A percentile compares a stretch with the other conserved stretches of the same genome.
Conservation (phyloP, 2,113 vertebrate genomes). For the Globicephala melas region DNA sequence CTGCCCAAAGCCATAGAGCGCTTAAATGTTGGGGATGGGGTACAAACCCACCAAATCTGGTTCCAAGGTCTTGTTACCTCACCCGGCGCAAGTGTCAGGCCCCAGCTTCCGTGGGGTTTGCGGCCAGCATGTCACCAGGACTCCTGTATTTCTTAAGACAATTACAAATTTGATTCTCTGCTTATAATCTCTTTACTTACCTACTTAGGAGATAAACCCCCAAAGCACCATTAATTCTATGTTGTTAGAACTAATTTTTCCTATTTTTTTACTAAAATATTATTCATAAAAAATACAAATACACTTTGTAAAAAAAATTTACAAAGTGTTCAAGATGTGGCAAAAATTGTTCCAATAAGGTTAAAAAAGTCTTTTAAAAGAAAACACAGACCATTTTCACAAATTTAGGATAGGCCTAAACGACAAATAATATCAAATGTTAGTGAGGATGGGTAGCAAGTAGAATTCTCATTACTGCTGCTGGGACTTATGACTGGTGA, state of each 20-base stretch:
- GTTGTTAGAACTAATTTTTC: not conserved
- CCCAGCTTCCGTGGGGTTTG: too few species aligned
- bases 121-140: not conserved
- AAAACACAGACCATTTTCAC: not conserved
- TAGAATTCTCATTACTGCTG: not conserved
- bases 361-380: not conserved
- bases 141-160: not conserved
- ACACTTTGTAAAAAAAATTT: not conserved
- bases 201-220: not conserved
- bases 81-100: too few species aligned
- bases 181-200: not conserved
- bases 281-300: not conserved
- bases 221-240: not conserved
- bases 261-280: not conserved
- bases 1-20: too few species aligned
- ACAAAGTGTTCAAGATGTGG: not conserved
- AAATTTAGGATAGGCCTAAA: not conserved
- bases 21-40: too few species aligned
- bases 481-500: not conserved
- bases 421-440: not conserved
- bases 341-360: not conserved
- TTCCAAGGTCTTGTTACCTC: too few species aligned
- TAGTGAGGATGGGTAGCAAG: not conserved
- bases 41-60: too few species aligned
- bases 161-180: not conserved